These are phyloP conservation scores for Cephalophus harveyi DNA, from an alignment of 2,113 vertebrate genomes.

Conservation along the genomic window DNA sequence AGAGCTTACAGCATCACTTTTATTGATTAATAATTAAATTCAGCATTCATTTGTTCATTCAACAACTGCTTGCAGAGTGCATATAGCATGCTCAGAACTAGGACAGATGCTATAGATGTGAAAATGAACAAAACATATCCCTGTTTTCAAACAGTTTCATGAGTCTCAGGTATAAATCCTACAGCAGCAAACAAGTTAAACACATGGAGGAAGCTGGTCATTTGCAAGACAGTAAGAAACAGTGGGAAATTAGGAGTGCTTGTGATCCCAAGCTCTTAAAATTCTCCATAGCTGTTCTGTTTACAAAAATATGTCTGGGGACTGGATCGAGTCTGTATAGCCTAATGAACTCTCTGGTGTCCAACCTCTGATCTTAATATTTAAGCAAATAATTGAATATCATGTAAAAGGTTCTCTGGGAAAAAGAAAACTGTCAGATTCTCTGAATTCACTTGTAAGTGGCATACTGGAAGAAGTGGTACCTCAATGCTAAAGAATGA, in stretches of 20 bases:
- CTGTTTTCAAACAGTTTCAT: neutral
- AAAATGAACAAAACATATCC: neutral
- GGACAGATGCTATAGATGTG: neutral
- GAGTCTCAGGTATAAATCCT: neutral
- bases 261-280: neutral
- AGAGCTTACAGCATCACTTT: neutral
- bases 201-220: neutral
- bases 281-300: neutral
- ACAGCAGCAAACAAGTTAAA: neutral
- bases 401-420: neutral
- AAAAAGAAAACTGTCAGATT: neutral
- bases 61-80: neutral
- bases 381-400: neutral
- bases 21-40: conserved; percentile 21
- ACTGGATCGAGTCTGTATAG: neutral
- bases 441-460: neutral
- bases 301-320: neutral
- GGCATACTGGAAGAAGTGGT: neutral
- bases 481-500: neutral
- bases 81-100: neutral
- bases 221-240: neutral
- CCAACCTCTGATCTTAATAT: neutral
- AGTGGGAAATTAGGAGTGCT: neutral
- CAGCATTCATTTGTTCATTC: neutral
- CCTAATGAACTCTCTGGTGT: neutral